These are phyloP conservation scores for Hemicordylus capensis DNA, from an alignment of 2,113 vertebrate species.

Conservation along the genomic window DNA sequence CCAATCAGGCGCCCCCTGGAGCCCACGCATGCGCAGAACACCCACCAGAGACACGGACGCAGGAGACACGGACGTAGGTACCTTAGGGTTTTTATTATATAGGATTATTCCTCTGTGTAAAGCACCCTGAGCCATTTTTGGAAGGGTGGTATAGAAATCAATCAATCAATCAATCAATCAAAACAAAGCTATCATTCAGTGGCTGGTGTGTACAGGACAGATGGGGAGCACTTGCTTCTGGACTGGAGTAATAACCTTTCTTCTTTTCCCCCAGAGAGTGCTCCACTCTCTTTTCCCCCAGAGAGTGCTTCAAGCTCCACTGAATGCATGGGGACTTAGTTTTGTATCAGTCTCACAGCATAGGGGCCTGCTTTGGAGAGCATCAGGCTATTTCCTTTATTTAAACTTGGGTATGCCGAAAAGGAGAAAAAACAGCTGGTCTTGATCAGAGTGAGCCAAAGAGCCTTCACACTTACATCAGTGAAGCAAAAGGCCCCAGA, in stretches of 20 bases:
- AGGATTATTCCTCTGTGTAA: too few species aligned
- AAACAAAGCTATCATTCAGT: too few species aligned
- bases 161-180: too few species aligned
- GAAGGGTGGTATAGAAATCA: too few species aligned
- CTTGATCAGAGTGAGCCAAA: constrained; percentile 32
- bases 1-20: too few species aligned
- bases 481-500: constrained; percentile 21
- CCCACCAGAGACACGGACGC: too few species aligned
- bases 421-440: constrained; percentile 37
- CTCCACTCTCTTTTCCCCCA: too few species aligned
- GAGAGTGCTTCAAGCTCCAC: not conserved
- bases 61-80: too few species aligned
- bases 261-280: not conserved
- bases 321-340: not conserved
- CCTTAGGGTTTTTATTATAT: too few species aligned
- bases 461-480: constrained; percentile 51
- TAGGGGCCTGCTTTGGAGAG: not conserved
- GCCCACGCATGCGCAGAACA: too few species aligned
- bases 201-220: too few species aligned
- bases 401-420: constrained; percentile 35
- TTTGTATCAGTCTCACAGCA: not conserved
- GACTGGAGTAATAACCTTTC: not conserved
- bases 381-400: not conserved
- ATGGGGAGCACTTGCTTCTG: not conserved
- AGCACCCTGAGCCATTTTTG: too few species aligned